phyloP scores from a whole-genome alignment of 2,888 invertebrate species.

The Eupithecia subfuscata region DNA sequence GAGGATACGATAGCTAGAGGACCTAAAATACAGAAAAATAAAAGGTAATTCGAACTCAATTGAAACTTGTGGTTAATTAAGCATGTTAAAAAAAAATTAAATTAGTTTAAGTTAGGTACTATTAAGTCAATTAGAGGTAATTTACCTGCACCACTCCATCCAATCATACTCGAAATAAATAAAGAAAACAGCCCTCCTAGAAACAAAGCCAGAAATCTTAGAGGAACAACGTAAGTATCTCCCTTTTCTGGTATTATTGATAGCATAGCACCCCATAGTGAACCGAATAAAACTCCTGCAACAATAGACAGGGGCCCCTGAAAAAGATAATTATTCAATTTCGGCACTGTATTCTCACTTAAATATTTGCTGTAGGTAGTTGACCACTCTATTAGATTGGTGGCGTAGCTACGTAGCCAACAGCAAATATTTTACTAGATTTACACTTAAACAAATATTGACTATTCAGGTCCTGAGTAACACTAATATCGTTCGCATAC shows the following conservation, averaged over 20 bases:
- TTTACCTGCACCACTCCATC: constrained; percentile 84
- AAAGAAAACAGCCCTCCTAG: constrained; percentile 90
- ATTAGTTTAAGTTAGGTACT: too few species aligned
- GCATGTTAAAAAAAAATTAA: neutral
- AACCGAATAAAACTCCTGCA: constrained; percentile 88
- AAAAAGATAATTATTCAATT: constrained; percentile 5
- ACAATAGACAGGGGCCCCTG: constrained; percentile 87
- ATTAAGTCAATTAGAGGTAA: neutral
- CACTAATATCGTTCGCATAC: neutral
- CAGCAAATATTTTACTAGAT: neutral
- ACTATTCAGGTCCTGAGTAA: neutral
- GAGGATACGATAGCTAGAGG: constrained; percentile 89
- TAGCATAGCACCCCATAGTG: constrained; percentile 88
- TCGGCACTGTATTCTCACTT: neutral
- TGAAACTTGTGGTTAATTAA: neutral
- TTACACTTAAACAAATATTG: neutral
- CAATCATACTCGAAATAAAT: constrained; percentile 89
- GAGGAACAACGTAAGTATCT: constrained; percentile 87
- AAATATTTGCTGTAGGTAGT: neutral
- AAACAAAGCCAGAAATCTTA: constrained; percentile 88
- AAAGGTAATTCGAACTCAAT: neutral
- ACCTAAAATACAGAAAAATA: constrained; percentile 58
- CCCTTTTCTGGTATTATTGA: constrained; percentile 89
- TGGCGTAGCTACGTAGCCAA: neutral
- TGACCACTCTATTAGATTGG: neutral